Evolutionary conservation across 2,113 vertebrate species (phyloP), one percentile per base, ranked within the genome.

Genomic region (Coryphaenoides rupestris): DNA sequence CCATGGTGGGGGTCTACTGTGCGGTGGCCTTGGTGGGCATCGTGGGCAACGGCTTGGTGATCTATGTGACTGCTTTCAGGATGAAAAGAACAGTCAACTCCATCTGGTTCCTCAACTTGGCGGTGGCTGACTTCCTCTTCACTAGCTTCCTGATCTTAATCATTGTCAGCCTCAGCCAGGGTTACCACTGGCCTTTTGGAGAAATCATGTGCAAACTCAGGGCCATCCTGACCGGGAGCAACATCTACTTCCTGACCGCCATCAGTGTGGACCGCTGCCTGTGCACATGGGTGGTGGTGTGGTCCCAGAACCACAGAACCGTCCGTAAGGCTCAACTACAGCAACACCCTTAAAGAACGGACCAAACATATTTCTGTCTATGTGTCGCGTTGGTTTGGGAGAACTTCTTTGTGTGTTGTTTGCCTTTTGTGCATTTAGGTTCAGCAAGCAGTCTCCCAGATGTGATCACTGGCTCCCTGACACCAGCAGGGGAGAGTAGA

Each of bases 201-300:
- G 0, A 0, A 0, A 13, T 73, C 7, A 61, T 90, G 80, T 91
- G 90, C 72, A 90, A 87, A 50, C 46, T 89, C n/a, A 65, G 66
- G 47, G 47, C 0, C 49, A 77, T 86, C 5, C 54, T 82, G 0
- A 5, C 0, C 3, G 14, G 65, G 0, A 26, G 87, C 46, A 91
- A 75, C 70, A 21, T 87, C 58, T 89, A 82, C 58, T 55, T 89
- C 2, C 74, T 91, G 21, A 65, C 62, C 19, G 80, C 70, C n/a
- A 90, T 91, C 58, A 90, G 89, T 58, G 19, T 91, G 56, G 91
- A 92, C 58, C 84, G 90, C 15, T 92, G 76, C 4, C n/a, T 89
- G 6, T 74, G 68, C 19, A 74, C 83, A 22, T 78, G 78, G 63
- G 52, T 60, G 63, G 82, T 87, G 4, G 84, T 89, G 12, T 91